Base-by-base conservation (phyloP, 2,888 invertebrate genomes). In the Heteromyza rotundicornis region DNA sequence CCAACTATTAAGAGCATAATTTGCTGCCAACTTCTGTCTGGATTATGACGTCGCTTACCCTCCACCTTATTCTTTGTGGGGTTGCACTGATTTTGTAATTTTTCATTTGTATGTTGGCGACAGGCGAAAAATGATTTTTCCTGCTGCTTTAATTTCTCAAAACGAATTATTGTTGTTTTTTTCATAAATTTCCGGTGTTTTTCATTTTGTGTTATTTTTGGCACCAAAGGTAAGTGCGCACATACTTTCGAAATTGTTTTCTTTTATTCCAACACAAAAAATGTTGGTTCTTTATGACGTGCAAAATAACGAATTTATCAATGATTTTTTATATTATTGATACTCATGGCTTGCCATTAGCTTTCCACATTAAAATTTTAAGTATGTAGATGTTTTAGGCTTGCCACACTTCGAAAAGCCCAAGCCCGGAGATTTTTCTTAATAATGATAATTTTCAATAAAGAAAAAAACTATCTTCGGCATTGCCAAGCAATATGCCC, bases 11-110 rank as follows among this genome's bases (percentile, higher is more conserved):
- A 65, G 61, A 59, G 59, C 57, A 57, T 64, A 65, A 65, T 65
- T 62, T 65, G 65, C 59, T 52, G 64, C 59, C 66, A 66, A 64
- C 65, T 63, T 62, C 55, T 49, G 62, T n/a, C 58, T 49, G 54
- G 36, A 23, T 14, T 20, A 22, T 52, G 57, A 40, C 19, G 35
- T 24, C 22, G 14, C 35, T 40, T n/a, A n/a, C n/a, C n/a, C n/a
- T n/a, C n/a, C n/a, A n/a, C n/a, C 40, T 47, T 62, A 64, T 64
- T 66, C 66, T 51, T 71, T 64, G 68, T 74, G 68, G 78, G 40
- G 77, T 69, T 74, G 74, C 67, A 54, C 17, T 19, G 16, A 52
- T 24, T 20, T 40, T 17, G 47, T 20, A 47, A 47, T 47, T 47
- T 47, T 20, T 5, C 19, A 12, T 47, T 47, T 17, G 47, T n/a